Conservation (phyloP, 37 sponge, comb jelly and placozoan genomes). For the Theonella swinhoei region DNA sequence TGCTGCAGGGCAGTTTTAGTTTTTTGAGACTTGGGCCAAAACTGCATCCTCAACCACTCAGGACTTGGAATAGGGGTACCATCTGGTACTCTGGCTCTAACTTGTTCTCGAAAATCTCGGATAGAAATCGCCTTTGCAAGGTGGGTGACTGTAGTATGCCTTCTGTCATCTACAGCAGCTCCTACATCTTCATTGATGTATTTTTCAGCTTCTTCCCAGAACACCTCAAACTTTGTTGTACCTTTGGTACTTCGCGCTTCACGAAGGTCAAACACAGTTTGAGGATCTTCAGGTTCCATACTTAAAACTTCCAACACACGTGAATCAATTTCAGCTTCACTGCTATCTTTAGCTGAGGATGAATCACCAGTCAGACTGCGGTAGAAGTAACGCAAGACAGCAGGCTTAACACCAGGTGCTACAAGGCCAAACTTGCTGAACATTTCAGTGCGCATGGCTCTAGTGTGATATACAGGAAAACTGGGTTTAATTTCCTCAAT, state of each 20-base stretch:
- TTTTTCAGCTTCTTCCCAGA: background rate
- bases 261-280: background rate
- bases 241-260: background rate
- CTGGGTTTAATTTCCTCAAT: background rate
- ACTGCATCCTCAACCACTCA: conserved; percentile 22
- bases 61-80: conserved; percentile 27
- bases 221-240: background rate
- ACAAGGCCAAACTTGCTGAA: background rate
- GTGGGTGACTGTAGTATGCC: too few species aligned
- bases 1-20: background rate
- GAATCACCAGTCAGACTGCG: background rate
- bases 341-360: background rate
- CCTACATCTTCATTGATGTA: conserved; percentile 4
- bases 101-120: conserved; percentile 20
- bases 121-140: too few species aligned
- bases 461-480: background rate
- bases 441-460: background rate
- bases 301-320: background rate
- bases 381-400: conserved; percentile 9
- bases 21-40: conserved; percentile 20
- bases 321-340: background rate
- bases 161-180: conserved; percentile 26
- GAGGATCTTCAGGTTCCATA: conserved; percentile 1
- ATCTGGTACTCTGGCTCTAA: background rate
- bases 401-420: background rate